Percentiles rank a stretch among this genome's conserved stretches.
Conservation (phyloP, 2,113 vertebrate species). For the Casuarius casuarius region DNA sequence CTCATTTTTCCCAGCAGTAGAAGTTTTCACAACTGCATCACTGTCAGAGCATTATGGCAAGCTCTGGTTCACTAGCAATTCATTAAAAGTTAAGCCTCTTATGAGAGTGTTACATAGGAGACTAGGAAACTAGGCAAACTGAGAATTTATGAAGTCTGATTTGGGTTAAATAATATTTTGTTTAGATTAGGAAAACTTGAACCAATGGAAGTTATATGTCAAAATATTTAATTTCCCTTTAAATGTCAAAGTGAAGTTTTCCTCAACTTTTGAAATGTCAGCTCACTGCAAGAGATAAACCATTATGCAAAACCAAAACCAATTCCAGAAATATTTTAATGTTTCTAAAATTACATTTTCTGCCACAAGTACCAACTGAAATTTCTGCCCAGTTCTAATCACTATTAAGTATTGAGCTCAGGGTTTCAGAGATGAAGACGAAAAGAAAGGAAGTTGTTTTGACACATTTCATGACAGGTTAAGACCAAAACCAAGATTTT, state of each 20-base stretch:
- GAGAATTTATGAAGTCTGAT: not conserved
- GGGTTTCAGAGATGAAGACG: not conserved
- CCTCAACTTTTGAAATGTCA: not conserved
- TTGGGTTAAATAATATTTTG: not conserved
- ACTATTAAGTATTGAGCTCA: not conserved
- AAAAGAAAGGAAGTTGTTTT: not conserved
- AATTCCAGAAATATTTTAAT: not conserved
- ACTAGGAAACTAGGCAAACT: not conserved
- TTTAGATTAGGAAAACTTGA: not conserved
- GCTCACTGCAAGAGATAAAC: not conserved
- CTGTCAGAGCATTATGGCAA: not conserved
- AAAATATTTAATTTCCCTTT: not conserved
- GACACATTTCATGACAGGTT: not conserved
- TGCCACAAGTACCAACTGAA: not conserved
- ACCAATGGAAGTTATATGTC: not conserved
- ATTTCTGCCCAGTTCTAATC: not conserved
- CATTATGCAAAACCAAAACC: not conserved
- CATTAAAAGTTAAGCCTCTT: not conserved
- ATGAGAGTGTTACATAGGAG: not conserved
- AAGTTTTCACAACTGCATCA: not conserved
- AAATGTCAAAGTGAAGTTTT: not conserved
- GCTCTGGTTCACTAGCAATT: not conserved
- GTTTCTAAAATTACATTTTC: not conserved
- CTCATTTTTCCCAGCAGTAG: not conserved
- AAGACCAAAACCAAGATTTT: not conserved